Evolutionary conservation across 2,888 invertebrate species (phyloP).

Genomic region (Malachius bipustulatus): DNA sequence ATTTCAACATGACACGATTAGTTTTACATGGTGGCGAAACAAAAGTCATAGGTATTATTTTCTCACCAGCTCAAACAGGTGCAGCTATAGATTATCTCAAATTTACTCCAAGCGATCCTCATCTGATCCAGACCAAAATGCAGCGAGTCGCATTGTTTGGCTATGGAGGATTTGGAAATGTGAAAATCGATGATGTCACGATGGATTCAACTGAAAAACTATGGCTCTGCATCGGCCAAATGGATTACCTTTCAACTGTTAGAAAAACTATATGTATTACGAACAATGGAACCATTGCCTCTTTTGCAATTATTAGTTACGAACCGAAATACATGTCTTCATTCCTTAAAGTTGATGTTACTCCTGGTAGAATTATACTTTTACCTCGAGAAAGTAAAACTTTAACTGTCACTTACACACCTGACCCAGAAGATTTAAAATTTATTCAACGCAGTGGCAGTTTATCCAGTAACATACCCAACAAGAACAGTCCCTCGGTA

Average conservation of each 20-base stretch:
- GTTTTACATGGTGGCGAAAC: constrained; percentile 46
- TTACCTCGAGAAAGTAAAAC: constrained; percentile 26
- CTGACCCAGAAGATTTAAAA: constrained; percentile 28
- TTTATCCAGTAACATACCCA: too few relatives aligned
- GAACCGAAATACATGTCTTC: constrained; percentile 24
- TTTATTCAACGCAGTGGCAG: constrained; percentile 23
- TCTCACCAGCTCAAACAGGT: constrained; percentile 43
- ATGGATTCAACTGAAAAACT: constrained; percentile 45
- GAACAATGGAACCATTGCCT: constrained; percentile 45
- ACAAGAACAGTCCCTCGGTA: constrained; percentile 19
- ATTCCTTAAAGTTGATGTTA: constrained; percentile 25
- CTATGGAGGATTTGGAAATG: constrained; percentile 45
- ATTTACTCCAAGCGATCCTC: constrained; percentile 39
- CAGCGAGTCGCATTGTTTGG: constrained; percentile 42
- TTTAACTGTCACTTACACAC: constrained; percentile 27
- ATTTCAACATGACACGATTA: constrained; percentile 31
- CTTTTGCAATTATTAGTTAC: constrained; percentile 37
- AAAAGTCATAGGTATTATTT: constrained; percentile 41
- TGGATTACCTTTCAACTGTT: constrained; percentile 37
- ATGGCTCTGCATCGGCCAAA: constrained; percentile 46
- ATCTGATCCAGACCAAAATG: constrained; percentile 25
- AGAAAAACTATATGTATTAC: constrained; percentile 40
- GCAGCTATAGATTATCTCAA: constrained; percentile 42
- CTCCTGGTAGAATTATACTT: constrained; percentile 27
- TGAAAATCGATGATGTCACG: constrained; percentile 38